Base-by-base conservation (phyloP, 2,888 invertebrate genomes). In the Troides oblongomaculatus region DNA sequence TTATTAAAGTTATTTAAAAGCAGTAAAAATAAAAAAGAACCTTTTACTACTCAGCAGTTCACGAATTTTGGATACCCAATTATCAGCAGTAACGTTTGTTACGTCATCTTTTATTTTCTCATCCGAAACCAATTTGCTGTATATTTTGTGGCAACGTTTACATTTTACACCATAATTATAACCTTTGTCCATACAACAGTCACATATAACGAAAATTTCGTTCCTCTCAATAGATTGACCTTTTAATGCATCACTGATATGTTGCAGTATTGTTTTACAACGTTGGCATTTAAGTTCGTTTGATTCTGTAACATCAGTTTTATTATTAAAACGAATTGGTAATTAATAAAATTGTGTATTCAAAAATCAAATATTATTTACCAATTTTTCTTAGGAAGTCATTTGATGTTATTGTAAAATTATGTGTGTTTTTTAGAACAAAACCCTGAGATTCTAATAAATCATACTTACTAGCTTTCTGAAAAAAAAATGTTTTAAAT, bases 161-260 rank as follows among this genome's bases (percentile, higher is more conserved):
- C 89, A 80, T 75, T 79, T 76, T 50, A 66, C 68, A 14, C 53
- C 66, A 43, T 30, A 57, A 66, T 64, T 66, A 67, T 65, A 36
- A 68, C 60, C 76, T 79, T 79, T 12, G 68, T 71, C 65, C 73
- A 79, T 53, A 74, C 90, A 90, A 71, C 85, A 84, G 53, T 84
- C 78, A 72, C 89, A 90, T 71, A 89, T 75, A 56, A 83, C 81
- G 67, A 81, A 75, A n/a, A 84, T 74, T 71, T 77, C 75, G 17
- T 80, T 80, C 74, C 73, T 81, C 25, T 63, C 50, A 59, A 70
- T 56, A n/a, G 43, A 39, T 25, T 53, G 62, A 17, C 36, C 63
- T 59, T 76, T 74, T 59, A 84, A 71, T 63, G 85, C 73, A 68
- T 77, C 78, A 72, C 81, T 76, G n/a, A 84, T 81, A 67, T 79